These are phyloP conservation scores for Trichonephila clavata DNA, from an alignment of 1,140 invertebrate genomes.

Conservation along the genomic window DNA sequence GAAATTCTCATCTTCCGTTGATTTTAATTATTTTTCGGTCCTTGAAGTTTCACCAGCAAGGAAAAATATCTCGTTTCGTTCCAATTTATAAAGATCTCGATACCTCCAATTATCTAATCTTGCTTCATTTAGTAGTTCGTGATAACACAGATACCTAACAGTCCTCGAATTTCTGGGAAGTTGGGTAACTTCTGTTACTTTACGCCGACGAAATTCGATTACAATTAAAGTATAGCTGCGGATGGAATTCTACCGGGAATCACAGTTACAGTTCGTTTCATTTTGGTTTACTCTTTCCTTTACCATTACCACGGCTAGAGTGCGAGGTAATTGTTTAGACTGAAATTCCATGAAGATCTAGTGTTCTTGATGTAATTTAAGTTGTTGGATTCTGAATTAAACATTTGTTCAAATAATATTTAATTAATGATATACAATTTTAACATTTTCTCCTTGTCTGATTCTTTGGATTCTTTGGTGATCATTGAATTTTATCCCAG, in stretches of 20 bases:
- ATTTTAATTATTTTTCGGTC: constrained; percentile 8
- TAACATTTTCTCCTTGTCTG: no score
- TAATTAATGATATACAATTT: no score
- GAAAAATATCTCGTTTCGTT: background rate
- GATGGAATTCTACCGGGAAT: constrained; percentile 1
- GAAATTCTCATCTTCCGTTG: background rate
- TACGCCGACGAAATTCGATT: background rate
- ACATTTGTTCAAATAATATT: no score
- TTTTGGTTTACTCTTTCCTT: background rate
- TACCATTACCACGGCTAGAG: background rate
- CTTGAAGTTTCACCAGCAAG: background rate
- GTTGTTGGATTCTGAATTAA: no score
- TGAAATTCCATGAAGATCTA: background rate
- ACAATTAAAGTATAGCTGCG: constrained; percentile 7
- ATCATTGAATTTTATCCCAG: no score
- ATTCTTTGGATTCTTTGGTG: no score
- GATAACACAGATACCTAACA: no score
- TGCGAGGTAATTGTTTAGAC: background rate
- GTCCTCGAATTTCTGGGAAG: background rate
- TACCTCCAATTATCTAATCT: constrained; percentile 1
- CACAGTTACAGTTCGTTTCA: background rate
- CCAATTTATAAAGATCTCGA: background rate
- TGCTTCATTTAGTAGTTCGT: background rate
- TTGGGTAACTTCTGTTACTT: background rate
- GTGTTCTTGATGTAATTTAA: no score